Evolutionary conservation across 2,113 vertebrate species (phyloP), one percentile per base, ranked within the genome.

Genomic region (Melanostigma gelatinosum): DNA sequence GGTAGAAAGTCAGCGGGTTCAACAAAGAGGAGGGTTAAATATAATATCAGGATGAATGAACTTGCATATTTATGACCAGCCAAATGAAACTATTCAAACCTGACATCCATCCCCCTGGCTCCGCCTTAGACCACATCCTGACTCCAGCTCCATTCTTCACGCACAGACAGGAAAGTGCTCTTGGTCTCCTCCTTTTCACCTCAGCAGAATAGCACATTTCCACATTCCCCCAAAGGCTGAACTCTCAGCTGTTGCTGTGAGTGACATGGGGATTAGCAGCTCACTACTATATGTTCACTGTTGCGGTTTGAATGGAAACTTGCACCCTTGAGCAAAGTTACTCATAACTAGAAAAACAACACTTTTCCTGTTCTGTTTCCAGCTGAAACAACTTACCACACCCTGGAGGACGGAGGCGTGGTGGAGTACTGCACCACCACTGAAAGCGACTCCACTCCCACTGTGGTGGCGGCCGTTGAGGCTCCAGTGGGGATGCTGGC

Each of bases 401-500:
- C 96, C 0, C 91, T 99, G 82, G 98, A 98, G 88, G 98, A 99
- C 0, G 97, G 96, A 0, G 96, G 97, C 0, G 96, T 98, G 3
- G 97, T 99, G 13, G 97, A 98, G 88, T 99, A 98, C 93, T 99
- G 98, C 93, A 98, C 98, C 92, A 98, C 97, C 0, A 95, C 96
- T 0, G 88, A 89, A 1, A 48, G 69, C 0, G 97, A 98, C 82
- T 87, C 97, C 3, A 90, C 97, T 0, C 78, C 95, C 0, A 88
- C 96, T 0, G 95, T 97, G 38, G 91, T 93, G 27, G 86, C 96
- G 0, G 40, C 91, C 0, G 88, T 93, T 0, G 97, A 97, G 85
- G 80, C 97, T 0, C 97, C 97, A 0, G 87, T 97, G 86, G 98
- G 98, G 89, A 95, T 97, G 94, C 91, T 97, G 80, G 87, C 97